Evolutionary conservation across 2,113 vertebrate genomes (phyloP).

Genomic region (Pollimyrus isidori): DNA sequence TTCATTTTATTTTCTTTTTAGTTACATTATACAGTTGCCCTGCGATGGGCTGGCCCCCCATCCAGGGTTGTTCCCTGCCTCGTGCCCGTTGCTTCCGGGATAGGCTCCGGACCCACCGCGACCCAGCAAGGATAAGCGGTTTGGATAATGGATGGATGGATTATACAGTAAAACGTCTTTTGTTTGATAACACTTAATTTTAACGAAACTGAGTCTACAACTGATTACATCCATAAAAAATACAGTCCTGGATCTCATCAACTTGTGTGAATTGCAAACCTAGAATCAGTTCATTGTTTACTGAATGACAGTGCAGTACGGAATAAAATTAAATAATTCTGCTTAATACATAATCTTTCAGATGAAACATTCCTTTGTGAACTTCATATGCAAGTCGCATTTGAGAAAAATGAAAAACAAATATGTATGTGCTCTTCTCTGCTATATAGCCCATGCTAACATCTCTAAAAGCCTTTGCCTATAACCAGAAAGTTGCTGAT

Average conservation of each 20-base stretch:
- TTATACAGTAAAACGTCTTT: neutral
- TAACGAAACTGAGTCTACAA: neutral
- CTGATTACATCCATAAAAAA: neutral
- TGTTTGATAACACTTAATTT: neutral
- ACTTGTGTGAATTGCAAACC: neutral
- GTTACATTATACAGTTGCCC: too few relatives aligned
- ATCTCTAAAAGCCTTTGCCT: neutral
- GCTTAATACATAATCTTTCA: neutral
- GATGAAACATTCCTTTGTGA: neutral
- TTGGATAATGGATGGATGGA: too few relatives aligned
- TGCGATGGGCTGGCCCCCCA: too few relatives aligned
- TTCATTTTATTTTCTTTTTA: neutral
- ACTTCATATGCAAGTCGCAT: neutral
- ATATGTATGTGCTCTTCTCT: neutral
- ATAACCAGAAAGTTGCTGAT: constrained; percentile 46
- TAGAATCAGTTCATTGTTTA: neutral
- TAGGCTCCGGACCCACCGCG: too few relatives aligned
- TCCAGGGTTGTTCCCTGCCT: too few relatives aligned
- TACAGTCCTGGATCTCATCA: neutral
- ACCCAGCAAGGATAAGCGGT: too few relatives aligned
- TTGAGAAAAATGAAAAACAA: neutral
- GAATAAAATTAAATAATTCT: neutral
- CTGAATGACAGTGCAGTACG: neutral
- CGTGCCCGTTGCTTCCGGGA: too few relatives aligned
- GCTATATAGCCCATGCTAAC: neutral